These are phyloP conservation scores for Ornithorhynchus anatinus DNA, from an alignment of 2,113 vertebrate genomes.

Conservation along the genomic window DNA sequence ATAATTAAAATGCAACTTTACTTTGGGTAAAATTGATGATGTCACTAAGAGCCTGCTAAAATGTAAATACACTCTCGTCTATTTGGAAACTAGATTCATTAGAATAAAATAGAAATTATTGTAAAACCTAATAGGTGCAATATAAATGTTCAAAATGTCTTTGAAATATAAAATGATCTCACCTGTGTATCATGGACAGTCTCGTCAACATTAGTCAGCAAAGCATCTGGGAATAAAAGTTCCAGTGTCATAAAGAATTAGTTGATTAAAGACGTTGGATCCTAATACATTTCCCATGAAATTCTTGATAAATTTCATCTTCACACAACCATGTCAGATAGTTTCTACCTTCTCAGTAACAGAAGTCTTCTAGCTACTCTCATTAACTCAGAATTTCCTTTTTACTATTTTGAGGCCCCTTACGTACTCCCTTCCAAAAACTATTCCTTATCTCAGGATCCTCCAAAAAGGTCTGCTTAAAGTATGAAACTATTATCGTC, in stretches of 20 bases:
- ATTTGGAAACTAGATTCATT: not conserved
- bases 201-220: slow-evolving; percentile 53
- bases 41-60: not conserved
- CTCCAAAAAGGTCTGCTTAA: not conserved
- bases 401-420: not conserved
- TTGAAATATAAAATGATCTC: slow-evolving; percentile 1
- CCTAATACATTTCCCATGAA: not conserved
- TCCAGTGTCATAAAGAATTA: slow-evolving; percentile 22
- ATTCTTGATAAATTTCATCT: not conserved
- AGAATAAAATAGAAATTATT: not conserved
- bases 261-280: not conserved
- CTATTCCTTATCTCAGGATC: not conserved
- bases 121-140: not conserved
- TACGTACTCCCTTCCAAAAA: not conserved
- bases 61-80: not conserved
- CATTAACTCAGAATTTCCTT: not conserved
- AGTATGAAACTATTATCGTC: not conserved
- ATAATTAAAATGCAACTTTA: not conserved
- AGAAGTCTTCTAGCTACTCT: not conserved
- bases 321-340: not conserved
- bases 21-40: not conserved
- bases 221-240: slow-evolving; percentile 55
- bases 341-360: not conserved
- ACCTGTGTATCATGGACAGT: slow-evolving; percentile 49
- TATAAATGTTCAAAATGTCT: not conserved